Percentiles rank a stretch among this genome's conserved stretches.
phyloP scores from a whole-genome alignment of 2,113 vertebrate genomes.

The Corvus hawaiiensis region DNA sequence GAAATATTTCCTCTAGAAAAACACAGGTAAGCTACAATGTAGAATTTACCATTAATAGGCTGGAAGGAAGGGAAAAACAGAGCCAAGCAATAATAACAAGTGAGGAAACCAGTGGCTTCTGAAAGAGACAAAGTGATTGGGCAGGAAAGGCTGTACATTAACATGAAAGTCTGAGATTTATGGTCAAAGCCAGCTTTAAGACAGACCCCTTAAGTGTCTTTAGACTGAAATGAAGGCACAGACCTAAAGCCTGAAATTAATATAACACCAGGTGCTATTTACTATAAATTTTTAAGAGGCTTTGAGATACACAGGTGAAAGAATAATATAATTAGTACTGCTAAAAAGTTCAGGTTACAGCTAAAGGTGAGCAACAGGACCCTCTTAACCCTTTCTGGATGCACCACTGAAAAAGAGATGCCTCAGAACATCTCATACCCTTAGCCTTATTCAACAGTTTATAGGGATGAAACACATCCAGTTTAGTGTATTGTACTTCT shows the following conservation, averaged over 20 bases:
- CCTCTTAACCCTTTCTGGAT: not conserved
- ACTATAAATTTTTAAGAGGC: not conserved
- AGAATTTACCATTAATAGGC: not conserved
- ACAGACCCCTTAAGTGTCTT: not conserved
- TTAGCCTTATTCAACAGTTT: not conserved
- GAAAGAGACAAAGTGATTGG: not conserved
- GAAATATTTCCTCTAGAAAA: conserved; percentile 45
- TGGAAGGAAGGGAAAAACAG: not conserved
- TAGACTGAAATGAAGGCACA: not conserved
- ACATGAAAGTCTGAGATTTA: not conserved
- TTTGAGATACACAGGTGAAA: not conserved
- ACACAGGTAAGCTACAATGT: not conserved
- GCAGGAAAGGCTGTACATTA: not conserved
- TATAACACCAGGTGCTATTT: not conserved
- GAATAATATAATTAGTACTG: not conserved
- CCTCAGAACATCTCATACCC: not conserved
- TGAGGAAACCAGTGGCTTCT: not conserved
- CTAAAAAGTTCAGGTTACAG: not conserved
- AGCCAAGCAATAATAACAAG: not conserved
- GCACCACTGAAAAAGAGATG: not conserved
- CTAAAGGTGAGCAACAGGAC: not conserved
- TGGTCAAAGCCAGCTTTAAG: not conserved
- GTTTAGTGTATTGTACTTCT: rapidly evolving
- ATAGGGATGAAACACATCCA: not conserved
- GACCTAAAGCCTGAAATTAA: not conserved